Conservation (phyloP, 2,113 vertebrate species). For the Cyphomyrus plagiostoma region DNA sequence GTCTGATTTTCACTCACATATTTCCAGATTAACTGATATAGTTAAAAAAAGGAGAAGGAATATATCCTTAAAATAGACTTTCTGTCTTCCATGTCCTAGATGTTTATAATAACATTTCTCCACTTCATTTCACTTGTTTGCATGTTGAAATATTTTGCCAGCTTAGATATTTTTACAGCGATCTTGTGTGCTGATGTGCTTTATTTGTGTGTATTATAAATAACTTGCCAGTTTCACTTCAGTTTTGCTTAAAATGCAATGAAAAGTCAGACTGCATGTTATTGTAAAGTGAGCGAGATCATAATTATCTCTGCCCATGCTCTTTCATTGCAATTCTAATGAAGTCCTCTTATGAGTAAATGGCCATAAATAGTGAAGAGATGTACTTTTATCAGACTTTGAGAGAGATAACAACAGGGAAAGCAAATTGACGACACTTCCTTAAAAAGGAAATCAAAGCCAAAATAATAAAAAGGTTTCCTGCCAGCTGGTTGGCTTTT, state of each 20-base stretch:
- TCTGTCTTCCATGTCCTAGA: not conserved
- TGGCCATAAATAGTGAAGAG: not conserved
- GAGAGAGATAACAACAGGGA: not conserved
- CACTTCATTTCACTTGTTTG: not conserved
- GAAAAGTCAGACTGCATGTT: not conserved
- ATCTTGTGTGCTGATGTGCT: not conserved
- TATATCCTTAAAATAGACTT: not conserved
- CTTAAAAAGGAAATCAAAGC: slow-evolving; percentile 37
- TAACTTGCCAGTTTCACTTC: not conserved
- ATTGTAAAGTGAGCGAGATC: not conserved
- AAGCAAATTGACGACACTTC: slow-evolving; percentile 12
- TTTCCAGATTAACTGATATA: not conserved
- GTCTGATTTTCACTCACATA: not conserved
- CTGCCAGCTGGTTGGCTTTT: slow-evolving; percentile 37
- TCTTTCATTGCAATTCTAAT: not conserved
- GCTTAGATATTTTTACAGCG: not conserved
- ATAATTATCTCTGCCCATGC: not conserved
- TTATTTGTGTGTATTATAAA: not conserved
- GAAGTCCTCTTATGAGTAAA: not conserved
- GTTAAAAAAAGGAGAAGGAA: not conserved
- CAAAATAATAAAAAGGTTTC: slow-evolving; percentile 32
- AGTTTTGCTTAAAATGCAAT: not conserved
- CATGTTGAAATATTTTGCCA: not conserved
- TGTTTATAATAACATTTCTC: not conserved
- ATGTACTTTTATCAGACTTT: not conserved